Conservation (phyloP, 2,113 vertebrate species). For the Gnathonemus echidnorhynchus region DNA sequence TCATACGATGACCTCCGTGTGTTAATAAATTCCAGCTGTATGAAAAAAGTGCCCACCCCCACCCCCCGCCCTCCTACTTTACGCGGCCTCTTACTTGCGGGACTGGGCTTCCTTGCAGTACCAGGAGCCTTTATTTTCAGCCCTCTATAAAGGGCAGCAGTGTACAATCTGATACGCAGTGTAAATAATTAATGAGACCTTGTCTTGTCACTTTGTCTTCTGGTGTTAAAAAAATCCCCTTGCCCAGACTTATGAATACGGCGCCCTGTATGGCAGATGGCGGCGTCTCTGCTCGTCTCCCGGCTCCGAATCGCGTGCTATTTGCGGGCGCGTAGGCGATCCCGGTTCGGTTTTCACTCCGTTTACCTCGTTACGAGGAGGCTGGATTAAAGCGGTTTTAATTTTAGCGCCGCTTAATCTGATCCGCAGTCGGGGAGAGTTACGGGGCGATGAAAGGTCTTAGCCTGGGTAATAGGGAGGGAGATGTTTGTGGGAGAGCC, state of each 20-base stretch:
- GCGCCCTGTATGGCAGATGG: not conserved
- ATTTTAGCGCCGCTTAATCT: not conserved
- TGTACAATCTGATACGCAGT: constrained; percentile 40
- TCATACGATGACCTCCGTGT: not conserved
- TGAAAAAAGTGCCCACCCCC: not conserved
- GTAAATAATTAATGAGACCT: constrained; percentile 29
- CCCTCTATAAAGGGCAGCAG: not conserved
- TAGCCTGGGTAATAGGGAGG: not conserved
- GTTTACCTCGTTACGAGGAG: not conserved
- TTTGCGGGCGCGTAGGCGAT: not conserved
- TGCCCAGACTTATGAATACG: not conserved
- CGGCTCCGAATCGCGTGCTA: not conserved
- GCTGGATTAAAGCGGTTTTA: not conserved
- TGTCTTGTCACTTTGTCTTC: constrained; percentile 11
- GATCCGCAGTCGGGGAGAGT: not conserved
- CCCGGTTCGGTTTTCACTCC: not conserved
- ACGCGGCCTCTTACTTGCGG: not conserved
- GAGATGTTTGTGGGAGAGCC: not conserved
- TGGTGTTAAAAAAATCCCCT: not conserved
- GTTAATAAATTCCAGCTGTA: not conserved
- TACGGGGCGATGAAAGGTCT: not conserved
- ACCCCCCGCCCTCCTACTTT: not conserved
- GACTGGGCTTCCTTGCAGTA: not conserved
- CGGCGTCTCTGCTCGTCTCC: not conserved
- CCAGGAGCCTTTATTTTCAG: constrained; percentile 20